These are phyloP conservation scores for Microplitis manilae DNA, from an alignment of 2,888 invertebrate species.

Conservation along the genomic window DNA sequence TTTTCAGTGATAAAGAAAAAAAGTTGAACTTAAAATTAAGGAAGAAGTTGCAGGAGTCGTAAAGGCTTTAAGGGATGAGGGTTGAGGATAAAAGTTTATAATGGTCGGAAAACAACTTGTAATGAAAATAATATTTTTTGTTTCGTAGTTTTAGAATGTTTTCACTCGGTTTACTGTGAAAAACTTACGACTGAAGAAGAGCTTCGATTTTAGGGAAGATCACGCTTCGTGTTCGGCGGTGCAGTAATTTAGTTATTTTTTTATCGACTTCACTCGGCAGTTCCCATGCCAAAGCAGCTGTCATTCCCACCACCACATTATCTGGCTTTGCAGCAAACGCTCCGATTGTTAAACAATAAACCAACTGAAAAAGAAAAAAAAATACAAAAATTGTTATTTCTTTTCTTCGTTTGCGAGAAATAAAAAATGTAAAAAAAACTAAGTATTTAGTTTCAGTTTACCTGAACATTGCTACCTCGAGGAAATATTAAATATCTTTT, in stretches of 20 bases:
- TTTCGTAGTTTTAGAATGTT: slow-evolving; percentile 26
- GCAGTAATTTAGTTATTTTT: slow-evolving; percentile 69
- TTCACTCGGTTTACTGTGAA: slow-evolving; percentile 9
- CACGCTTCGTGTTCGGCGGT: slow-evolving; percentile 76
- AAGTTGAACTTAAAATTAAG: not conserved
- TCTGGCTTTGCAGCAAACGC: slow-evolving; percentile 72
- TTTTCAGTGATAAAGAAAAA: no score
- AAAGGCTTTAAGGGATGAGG: no score
- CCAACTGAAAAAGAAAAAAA: slow-evolving; percentile 58
- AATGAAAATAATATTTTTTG: slow-evolving; percentile 12
- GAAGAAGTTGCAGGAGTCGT: not conserved
- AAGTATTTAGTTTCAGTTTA: slow-evolving; percentile 67
- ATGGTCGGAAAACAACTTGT: not conserved
- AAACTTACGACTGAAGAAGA: slow-evolving; percentile 77
- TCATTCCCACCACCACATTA: slow-evolving; percentile 80
- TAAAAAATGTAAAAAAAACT: no score
- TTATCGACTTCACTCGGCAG: slow-evolving; percentile 74
- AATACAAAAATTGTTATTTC: slow-evolving; percentile 35
- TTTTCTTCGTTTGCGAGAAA: no score
- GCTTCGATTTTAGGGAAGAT: slow-evolving; percentile 78
- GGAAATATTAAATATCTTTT: slow-evolving; percentile 76
- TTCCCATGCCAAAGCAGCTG: slow-evolving; percentile 85
- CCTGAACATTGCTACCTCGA: slow-evolving; percentile 77
- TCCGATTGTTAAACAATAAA: slow-evolving; percentile 78
- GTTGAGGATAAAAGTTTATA: not conserved